phyloP scores from a whole-genome alignment of 2,888 invertebrate genomes.

The Blera fallax region DNA sequence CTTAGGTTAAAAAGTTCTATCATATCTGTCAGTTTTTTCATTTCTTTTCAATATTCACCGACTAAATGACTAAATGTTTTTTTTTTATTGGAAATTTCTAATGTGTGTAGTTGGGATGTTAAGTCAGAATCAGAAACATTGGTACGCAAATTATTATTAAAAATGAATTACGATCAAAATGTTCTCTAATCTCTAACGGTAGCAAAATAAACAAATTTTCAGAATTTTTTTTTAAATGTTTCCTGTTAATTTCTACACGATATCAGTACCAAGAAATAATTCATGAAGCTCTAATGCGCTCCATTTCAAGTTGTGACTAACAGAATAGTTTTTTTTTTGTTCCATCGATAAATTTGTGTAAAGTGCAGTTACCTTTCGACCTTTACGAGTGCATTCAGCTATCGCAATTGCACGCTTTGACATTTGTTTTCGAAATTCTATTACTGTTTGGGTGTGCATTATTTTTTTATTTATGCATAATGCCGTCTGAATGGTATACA shows the following conservation, averaged over 20 bases:
- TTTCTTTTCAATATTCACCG: too few relatives aligned
- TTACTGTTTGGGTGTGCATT: neutral
- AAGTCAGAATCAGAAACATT: too few relatives aligned
- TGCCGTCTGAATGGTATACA: neutral
- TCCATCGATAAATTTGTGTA: neutral
- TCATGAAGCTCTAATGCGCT: neutral
- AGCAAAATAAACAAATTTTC: too few relatives aligned
- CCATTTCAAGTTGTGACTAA: neutral
- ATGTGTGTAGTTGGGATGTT: too few relatives aligned
- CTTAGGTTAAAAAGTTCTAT: too few relatives aligned
- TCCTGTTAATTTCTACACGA: neutral
- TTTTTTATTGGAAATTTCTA: too few relatives aligned
- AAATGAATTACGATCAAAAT: too few relatives aligned
- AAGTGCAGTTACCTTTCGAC: neutral
- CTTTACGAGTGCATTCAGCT: neutral
- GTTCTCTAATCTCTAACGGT: too few relatives aligned
- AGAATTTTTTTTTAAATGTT: too few relatives aligned
- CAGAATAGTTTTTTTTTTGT: neutral
- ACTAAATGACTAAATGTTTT: too few relatives aligned
- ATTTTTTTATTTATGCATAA: conserved; percentile 3
- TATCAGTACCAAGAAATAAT: neutral
- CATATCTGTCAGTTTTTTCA: too few relatives aligned
- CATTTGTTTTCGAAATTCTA: neutral
- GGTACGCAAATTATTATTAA: too few relatives aligned
- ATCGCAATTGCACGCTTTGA: neutral